Evolutionary conservation across 1,140 invertebrate species (phyloP).

Genomic region (Heliothis virescens): DNA sequence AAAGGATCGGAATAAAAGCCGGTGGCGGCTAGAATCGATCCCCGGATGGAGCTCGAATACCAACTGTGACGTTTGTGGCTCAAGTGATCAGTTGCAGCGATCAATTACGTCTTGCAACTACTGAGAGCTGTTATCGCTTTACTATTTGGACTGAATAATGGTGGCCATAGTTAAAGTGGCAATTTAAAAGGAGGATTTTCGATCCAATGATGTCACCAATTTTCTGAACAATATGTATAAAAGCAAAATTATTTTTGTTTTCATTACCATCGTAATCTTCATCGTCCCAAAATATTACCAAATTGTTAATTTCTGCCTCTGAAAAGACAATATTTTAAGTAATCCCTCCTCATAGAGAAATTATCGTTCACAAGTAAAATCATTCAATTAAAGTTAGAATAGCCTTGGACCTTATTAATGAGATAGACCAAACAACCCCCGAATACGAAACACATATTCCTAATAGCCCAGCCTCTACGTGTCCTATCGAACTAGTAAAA

Average conservation of each 20-base stretch:
- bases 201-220: too few species aligned
- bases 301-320: too few species aligned
- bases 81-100: constrained; percentile 50
- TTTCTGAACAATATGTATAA: too few species aligned
- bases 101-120: constrained; percentile 22
- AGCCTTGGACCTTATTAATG: background rate
- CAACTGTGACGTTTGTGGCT: constrained; percentile 59
- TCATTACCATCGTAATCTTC: too few species aligned
- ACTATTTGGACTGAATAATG: background rate
- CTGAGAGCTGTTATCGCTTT: constrained; percentile 3
- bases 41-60: constrained; percentile 65
- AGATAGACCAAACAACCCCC: background rate
- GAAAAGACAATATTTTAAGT: too few species aligned
- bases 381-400: background rate
- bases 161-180: background rate
- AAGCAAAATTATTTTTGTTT: too few species aligned
- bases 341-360: too few species aligned
- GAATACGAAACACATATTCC: constrained; percentile 24
- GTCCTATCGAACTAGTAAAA: constrained; percentile 13
- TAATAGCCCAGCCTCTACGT: constrained; percentile 16
- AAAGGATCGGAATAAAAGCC: constrained; percentile 74
- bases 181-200: background rate
- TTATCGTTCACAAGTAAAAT: too few species aligned
- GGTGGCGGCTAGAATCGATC: constrained; percentile 73
- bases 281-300: too few species aligned